Percentiles rank a stretch among this genome's conserved stretches.
phyloP scores from a whole-genome alignment of 2,888 invertebrate species.

The Netelia melanura region DNA sequence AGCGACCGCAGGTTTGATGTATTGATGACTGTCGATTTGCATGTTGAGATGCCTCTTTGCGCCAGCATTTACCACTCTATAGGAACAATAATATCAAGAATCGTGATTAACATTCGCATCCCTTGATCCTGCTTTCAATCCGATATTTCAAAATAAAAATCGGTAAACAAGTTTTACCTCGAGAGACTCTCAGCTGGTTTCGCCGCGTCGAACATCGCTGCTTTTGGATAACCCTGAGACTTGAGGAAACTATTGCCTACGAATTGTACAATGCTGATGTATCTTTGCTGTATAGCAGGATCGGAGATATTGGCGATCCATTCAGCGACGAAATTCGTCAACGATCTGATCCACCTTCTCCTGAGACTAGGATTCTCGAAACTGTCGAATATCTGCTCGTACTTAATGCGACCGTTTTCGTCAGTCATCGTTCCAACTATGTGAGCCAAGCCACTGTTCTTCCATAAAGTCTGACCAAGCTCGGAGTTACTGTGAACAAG shows the following conservation, averaged over 20 bases:
- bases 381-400: slow-evolving; percentile 90
- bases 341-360: slow-evolving; percentile 92
- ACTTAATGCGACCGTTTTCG: slow-evolving; percentile 89
- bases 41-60: slow-evolving; percentile 90
- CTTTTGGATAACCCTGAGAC: slow-evolving; percentile 91
- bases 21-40: slow-evolving; percentile 90
- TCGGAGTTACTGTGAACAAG: slow-evolving; percentile 88
- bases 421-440: slow-evolving; percentile 90
- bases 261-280: slow-evolving; percentile 89
- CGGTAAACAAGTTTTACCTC: slow-evolving; percentile 75
- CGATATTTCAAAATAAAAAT: neutral
- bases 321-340: slow-evolving; percentile 91
- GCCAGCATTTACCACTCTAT: slow-evolving; percentile 88
- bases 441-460: slow-evolving; percentile 90
- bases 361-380: slow-evolving; percentile 93
- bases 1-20: slow-evolving; percentile 91
- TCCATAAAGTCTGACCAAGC: slow-evolving; percentile 90
- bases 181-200: slow-evolving; percentile 91
- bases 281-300: slow-evolving; percentile 91
- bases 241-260: slow-evolving; percentile 92
- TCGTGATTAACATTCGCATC: neutral
- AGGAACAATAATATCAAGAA: neutral
- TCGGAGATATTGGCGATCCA: slow-evolving; percentile 91
- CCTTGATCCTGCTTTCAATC: neutral
- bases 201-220: slow-evolving; percentile 89